Evolutionary conservation across 2,888 invertebrate species (phyloP).

Genomic region (Limnephilus rhombicus): DNA sequence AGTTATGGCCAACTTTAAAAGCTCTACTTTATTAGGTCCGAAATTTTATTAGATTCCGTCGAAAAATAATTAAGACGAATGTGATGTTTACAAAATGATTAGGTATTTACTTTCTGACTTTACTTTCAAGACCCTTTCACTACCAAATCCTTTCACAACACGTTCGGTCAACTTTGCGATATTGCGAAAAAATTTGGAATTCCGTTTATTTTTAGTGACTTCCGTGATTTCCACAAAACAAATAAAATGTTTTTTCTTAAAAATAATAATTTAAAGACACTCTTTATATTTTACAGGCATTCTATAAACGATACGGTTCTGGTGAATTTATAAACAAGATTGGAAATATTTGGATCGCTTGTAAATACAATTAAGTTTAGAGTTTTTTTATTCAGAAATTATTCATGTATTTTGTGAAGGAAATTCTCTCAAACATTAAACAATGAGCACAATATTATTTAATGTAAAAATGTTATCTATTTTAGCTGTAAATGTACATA

Average conservation of each 20-base stretch:
- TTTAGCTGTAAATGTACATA: constrained; percentile 16
- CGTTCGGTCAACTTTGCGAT: background rate
- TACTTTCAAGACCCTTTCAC: background rate
- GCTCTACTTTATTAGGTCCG: no score
- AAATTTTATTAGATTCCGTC: no score
- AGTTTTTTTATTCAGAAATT: background rate
- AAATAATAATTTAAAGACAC: background rate
- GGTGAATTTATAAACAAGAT: background rate
- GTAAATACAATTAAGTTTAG: background rate
- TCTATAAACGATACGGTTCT: background rate
- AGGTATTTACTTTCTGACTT: background rate
- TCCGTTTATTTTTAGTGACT: no score
- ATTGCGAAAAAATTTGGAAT: background rate
- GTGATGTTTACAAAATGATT: no score
- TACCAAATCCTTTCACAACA: background rate
- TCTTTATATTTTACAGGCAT: background rate
- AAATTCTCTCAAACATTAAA: background rate
- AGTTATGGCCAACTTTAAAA: background rate
- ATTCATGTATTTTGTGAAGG: background rate
- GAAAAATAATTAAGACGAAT: no score
- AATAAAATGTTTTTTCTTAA: background rate
- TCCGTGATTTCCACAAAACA: no score
- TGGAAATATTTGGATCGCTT: background rate
- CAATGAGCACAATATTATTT: background rate
- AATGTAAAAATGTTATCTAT: constrained; percentile 24